These are phyloP conservation scores for Eupristina koningsbergeri DNA, from an alignment of 1,140 invertebrate species.

Conservation along the genomic window DNA sequence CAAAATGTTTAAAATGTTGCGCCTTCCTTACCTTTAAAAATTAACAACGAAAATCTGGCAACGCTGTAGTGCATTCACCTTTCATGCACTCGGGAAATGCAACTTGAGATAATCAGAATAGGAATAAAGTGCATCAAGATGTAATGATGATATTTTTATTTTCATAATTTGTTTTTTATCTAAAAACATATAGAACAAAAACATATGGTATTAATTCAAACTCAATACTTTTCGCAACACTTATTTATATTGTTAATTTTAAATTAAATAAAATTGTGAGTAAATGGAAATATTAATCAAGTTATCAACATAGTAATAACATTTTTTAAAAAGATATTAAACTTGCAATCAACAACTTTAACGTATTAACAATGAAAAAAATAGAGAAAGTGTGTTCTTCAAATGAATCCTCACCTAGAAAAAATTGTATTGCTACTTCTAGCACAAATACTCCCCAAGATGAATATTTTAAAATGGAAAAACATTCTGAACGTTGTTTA, in stretches of 20 bases:
- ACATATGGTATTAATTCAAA: neutral
- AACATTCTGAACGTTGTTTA: slow-evolving; percentile 86
- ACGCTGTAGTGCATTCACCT: neutral
- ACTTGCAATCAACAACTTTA: neutral
- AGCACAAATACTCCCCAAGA: slow-evolving; percentile 72
- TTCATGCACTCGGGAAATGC: neutral
- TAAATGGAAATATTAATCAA: neutral
- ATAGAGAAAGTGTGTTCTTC: slow-evolving; percentile 20
- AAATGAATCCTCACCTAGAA: slow-evolving; percentile 36
- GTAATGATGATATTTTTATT: slow-evolving; percentile 32
- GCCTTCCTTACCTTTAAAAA: neutral
- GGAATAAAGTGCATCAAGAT: neutral
- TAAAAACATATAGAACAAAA: slow-evolving; percentile 15
- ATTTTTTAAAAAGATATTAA: neutral
- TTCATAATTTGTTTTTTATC: slow-evolving; percentile 3
- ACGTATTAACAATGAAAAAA: slow-evolving; percentile 24
- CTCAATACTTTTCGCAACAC: neutral
- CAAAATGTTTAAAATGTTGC: neutral
- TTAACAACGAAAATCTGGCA: neutral
- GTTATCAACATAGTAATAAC: neutral
- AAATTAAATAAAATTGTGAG: neutral
- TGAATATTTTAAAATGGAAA: slow-evolving; percentile 84
- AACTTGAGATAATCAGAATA: neutral
- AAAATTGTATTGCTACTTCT: slow-evolving; percentile 29
- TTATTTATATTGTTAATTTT: neutral